These are phyloP conservation scores for Neogobius melanostomus DNA, from an alignment of 2,113 vertebrate genomes.

Conservation along the genomic window DNA sequence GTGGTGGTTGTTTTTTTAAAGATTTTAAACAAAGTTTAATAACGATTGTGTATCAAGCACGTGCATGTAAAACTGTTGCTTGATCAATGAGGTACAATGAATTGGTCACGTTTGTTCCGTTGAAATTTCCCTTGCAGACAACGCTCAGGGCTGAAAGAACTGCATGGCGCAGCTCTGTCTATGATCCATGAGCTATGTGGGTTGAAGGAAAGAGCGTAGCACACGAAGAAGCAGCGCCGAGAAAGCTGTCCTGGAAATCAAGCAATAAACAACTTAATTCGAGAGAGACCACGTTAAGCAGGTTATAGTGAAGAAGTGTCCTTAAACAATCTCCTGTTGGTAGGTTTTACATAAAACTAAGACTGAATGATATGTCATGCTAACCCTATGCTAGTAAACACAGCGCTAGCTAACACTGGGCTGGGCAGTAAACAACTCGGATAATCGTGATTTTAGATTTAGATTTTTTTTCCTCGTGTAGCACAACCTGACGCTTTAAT, in stretches of 20 bases:
- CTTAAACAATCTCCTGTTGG: background rate
- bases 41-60: no score
- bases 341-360: background rate
- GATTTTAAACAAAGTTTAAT: no score
- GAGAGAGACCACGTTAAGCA: no score
- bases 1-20: no score
- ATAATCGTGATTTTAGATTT: no score
- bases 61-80: no score
- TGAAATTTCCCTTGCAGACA: background rate
- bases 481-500: no score
- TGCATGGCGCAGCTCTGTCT: background rate
- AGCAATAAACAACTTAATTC: background rate
- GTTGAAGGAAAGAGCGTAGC: background rate
- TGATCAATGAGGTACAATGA: no score
- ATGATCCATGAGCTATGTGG: no score
- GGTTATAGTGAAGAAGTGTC: background rate
- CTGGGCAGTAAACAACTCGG: background rate
- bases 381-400: background rate
- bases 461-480: no score
- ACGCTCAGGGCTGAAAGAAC: background rate
- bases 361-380: background rate
- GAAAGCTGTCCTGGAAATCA: background rate
- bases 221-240: background rate
- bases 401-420: background rate
- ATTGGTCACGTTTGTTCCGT: no score